Conservation (phyloP, 2,797 vertebrate species). For the Amniataba percoides region DNA sequence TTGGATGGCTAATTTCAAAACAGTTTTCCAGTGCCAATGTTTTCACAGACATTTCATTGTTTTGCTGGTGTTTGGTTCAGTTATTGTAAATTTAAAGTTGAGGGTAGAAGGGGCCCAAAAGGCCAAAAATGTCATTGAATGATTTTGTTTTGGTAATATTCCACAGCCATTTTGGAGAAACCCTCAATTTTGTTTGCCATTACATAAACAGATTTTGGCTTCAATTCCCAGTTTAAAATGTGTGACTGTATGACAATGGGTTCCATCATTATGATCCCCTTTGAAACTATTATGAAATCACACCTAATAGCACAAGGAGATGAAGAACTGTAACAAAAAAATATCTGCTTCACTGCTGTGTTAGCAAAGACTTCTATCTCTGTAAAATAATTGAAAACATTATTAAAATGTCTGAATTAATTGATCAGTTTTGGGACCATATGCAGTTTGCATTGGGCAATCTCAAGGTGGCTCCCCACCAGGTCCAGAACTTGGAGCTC, state of each 20-base stretch:
- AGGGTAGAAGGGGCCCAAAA: neutral
- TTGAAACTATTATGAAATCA: too few relatives aligned
- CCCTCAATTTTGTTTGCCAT: neutral
- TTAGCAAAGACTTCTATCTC: neutral
- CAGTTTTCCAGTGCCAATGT: conserved; percentile 35
- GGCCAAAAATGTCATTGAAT: conserved; percentile 14
- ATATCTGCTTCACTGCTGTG: neutral
- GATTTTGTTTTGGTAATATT: neutral
- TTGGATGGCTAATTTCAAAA: conserved; percentile 28
- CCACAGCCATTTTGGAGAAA: neutral
- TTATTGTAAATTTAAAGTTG: conserved; percentile 23
- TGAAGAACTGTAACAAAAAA: neutral
- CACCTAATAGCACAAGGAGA: too few relatives aligned
- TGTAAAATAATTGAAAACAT: neutral
- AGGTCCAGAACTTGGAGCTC: conserved; percentile 15
- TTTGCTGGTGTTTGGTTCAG: conserved; percentile 30
- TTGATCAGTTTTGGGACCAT: neutral
- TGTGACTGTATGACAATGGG: neutral
- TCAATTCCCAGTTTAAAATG: neutral
- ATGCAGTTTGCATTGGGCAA: neutral
- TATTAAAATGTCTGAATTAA: conserved; percentile 3
- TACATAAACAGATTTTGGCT: neutral
- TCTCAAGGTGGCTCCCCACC: conserved; percentile 20
- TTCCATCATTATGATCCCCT: neutral
- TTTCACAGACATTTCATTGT: conserved; percentile 30